phyloP scores from a whole-genome alignment of 2,888 invertebrate species.

The Polyploca ridens region DNA sequence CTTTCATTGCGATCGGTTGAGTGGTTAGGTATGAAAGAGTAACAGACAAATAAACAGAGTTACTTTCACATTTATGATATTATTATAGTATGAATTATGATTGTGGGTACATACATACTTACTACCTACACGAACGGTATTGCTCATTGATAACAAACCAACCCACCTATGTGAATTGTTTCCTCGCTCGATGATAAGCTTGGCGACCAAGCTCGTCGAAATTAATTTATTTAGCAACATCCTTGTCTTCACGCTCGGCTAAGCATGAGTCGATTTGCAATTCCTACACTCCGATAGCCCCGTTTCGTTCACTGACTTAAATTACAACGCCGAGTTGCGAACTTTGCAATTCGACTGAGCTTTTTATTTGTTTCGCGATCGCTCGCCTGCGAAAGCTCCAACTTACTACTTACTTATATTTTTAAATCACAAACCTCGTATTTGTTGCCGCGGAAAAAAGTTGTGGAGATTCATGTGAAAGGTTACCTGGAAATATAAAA shows the following conservation, averaged over 20 bases:
- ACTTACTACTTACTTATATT: conserved; percentile 37
- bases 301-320: conserved; percentile 69
- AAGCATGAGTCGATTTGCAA: conserved; percentile 74
- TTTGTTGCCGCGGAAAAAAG: conserved; percentile 36
- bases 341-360: conserved; percentile 50
- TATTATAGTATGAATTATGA: too few relatives aligned
- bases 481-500: neutral
- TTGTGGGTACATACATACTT: conserved; percentile 15
- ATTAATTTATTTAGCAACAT: conserved; percentile 76
- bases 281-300: conserved; percentile 70
- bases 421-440: conserved; percentile 41
- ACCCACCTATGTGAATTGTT: conserved; percentile 35
- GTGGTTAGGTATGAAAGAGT: too few relatives aligned
- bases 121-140: conserved; percentile 17
- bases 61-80: too few relatives aligned
- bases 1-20: too few relatives aligned
- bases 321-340: conserved; percentile 59
- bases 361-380: conserved; percentile 58
- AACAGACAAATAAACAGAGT: neutral
- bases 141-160: too few relatives aligned
- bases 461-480: conserved; percentile 12
- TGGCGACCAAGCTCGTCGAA: conserved; percentile 46
- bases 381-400: conserved; percentile 46
- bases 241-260: conserved; percentile 72
- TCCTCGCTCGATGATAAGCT: conserved; percentile 45